phyloP scores from a whole-genome alignment of 2,113 vertebrate genomes.

The Neogobius melanostomus region DNA sequence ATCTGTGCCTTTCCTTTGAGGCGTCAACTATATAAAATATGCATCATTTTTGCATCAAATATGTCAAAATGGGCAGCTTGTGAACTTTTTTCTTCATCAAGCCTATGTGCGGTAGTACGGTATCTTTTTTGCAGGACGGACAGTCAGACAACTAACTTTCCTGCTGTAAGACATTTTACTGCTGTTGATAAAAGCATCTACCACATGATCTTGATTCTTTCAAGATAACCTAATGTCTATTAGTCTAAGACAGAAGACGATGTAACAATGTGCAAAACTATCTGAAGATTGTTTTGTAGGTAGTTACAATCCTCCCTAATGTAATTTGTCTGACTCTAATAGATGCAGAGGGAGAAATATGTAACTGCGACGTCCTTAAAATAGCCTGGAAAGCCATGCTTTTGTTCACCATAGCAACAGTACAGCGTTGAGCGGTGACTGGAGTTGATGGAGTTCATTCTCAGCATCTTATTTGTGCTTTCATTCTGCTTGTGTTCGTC shows the following conservation, averaged over 20 bases:
- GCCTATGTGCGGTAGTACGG: not conserved
- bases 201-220: no score
- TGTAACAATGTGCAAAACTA: not conserved
- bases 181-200: no score
- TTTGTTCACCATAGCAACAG: constrained; percentile 70
- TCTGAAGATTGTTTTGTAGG: constrained; percentile 10
- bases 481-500: constrained; percentile 31
- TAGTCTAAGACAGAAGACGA: no score
- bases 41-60: no score
- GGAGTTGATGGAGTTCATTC: constrained; percentile 52
- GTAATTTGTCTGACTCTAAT: constrained; percentile 50
- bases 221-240: no score
- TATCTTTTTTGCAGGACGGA: no score
- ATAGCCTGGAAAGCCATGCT: constrained; percentile 61
- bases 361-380: constrained; percentile 55
- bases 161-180: no score
- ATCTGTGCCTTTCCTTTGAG: not conserved
- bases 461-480: constrained; percentile 36
- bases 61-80: not conserved
- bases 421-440: constrained; percentile 41
- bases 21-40: not conserved
- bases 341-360: constrained; percentile 30
- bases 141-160: no score
- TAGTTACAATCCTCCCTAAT: constrained; percentile 15
- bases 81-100: not conserved